Conservation (phyloP, 2,113 vertebrate genomes). For the Colius striatus region DNA sequence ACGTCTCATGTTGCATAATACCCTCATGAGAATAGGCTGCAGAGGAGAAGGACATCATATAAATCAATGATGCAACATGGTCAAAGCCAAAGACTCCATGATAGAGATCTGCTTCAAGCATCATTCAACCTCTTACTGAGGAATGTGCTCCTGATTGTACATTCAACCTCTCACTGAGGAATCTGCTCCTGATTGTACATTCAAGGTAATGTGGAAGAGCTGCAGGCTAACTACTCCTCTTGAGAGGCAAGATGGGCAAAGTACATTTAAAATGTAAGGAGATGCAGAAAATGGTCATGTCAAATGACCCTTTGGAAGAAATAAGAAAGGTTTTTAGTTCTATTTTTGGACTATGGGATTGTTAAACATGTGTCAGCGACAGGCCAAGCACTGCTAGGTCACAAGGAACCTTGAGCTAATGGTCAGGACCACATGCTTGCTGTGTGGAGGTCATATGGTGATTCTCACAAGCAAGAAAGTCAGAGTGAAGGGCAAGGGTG, state of each 20-base stretch:
- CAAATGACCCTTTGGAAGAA: neutral
- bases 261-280: neutral
- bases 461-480: neutral
- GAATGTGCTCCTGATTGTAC: too few relatives aligned
- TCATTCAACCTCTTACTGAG: neutral
- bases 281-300: neutral
- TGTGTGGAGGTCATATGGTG: neutral
- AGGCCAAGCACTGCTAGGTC: neutral
- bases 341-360: neutral
- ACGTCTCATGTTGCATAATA: neutral
- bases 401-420: neutral
- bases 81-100: neutral
- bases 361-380: neutral
- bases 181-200: neutral
- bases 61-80: neutral
- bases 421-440: neutral
- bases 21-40: neutral
- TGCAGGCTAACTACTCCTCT: neutral
- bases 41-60: neutral
- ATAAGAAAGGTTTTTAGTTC: neutral
- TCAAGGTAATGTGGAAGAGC: neutral
- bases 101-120: rapidly evolving
- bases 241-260: rapidly evolving
- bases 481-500: neutral
- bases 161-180: too few relatives aligned